Evolutionary conservation across 2,797 vertebrate species (phyloP).

Genomic region (Enteromius mattozi): DNA sequence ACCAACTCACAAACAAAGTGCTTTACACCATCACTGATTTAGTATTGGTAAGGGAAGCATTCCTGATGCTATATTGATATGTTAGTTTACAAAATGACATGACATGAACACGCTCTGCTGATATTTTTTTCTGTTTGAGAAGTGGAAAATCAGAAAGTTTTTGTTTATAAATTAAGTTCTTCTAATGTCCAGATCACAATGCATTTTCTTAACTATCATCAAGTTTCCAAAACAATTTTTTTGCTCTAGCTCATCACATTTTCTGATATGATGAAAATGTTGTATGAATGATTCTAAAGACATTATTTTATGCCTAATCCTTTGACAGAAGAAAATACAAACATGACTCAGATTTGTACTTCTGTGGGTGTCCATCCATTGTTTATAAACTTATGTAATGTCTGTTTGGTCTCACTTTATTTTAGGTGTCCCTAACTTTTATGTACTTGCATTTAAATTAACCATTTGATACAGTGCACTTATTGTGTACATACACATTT

Average conservation of each 20-base stretch:
- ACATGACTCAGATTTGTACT: not conserved
- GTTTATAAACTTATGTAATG: too few relatives aligned
- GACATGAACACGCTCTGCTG: not conserved
- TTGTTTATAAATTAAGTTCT: not conserved
- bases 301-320: not conserved
- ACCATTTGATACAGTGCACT: too few relatives aligned
- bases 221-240: too few relatives aligned
- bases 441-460: too few relatives aligned
- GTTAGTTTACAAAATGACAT: not conserved
- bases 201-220: not conserved
- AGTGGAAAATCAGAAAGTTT: not conserved
- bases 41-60: conserved; percentile 75
- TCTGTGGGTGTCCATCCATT: not conserved
- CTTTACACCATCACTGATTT: conserved; percentile 70
- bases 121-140: not conserved
- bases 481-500: too few relatives aligned
- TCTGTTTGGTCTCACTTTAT: too few relatives aligned
- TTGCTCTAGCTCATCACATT: too few relatives aligned
- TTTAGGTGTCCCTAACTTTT: too few relatives aligned
- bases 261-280: too few relatives aligned
- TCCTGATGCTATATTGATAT: not conserved
- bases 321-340: not conserved
- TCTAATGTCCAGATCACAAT: not conserved
- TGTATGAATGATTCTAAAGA: not conserved
- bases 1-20: conserved; percentile 67